phyloP scores from a whole-genome alignment of 2,888 invertebrate genomes.

The Fragum sueziense region DNA sequence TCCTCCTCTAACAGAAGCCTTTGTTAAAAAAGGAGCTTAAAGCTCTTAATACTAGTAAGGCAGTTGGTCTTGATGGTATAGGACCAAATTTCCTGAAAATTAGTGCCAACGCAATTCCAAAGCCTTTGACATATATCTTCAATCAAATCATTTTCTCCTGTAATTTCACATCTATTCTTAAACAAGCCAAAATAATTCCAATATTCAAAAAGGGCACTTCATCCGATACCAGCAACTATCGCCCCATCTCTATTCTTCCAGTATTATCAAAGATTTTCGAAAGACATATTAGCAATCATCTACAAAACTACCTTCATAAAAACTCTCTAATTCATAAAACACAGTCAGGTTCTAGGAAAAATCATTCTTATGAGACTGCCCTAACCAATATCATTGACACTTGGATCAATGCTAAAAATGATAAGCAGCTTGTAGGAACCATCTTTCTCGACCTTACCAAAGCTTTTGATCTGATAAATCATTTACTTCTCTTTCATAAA shows the following conservation, averaged over 20 bases:
- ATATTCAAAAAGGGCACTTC: neutral
- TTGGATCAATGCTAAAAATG: neutral
- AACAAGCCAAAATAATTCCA: conserved; percentile 17
- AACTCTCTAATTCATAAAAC: conserved; percentile 1
- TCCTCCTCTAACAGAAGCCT: conserved; percentile 4
- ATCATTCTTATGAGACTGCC: conserved; percentile 11
- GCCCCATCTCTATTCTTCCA: conserved; percentile 1
- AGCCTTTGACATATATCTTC: conserved; percentile 9
- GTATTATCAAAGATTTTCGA: conserved; percentile 1
- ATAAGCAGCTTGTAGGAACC: neutral
- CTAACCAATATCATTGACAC: neutral
- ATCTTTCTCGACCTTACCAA: neutral
- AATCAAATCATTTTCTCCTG: neutral
- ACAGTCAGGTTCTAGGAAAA: neutral
- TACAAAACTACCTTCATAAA: neutral
- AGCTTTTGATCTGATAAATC: conserved; percentile 1
- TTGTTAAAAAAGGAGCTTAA: conserved; percentile 6
- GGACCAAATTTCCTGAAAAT: conserved; percentile 3
- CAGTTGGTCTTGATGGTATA: conserved; percentile 5
- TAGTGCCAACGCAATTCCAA: conserved; percentile 4
- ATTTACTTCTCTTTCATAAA: neutral
- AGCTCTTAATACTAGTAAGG: neutral
- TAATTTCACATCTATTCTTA: neutral
- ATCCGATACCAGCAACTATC: conserved; percentile 4
- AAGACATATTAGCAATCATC: neutral